Conservation (phyloP, 37 sponge, comb jelly and placozoan genomes). For the Spongilla lacustris region DNA sequence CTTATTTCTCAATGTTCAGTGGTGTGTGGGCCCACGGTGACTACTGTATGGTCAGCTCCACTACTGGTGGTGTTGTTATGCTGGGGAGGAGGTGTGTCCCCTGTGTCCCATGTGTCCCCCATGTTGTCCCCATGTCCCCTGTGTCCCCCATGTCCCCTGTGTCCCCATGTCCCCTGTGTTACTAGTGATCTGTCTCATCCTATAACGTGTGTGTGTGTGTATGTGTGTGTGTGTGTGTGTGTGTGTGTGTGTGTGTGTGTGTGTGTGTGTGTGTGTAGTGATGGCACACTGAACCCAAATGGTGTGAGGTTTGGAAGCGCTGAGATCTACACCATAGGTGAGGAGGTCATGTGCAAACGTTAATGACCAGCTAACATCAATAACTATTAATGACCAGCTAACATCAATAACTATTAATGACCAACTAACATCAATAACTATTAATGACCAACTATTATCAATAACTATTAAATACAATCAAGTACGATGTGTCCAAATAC, state of each 20-base stretch:
- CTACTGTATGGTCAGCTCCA: slow-evolving; percentile 80
- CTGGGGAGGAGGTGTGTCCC: slow-evolving; percentile 83
- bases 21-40: slow-evolving; percentile 99
- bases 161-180: no score
- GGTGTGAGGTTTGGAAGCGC: slow-evolving; percentile 99
- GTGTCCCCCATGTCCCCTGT: no score
- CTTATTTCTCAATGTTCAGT: slow-evolving; percentile 85
- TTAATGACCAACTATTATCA: background rate
- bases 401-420: background rate
- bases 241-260: slow-evolving; percentile 13
- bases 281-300: slow-evolving; percentile 94
- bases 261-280: slow-evolving; percentile 46
- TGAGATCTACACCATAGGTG: slow-evolving; percentile 95
- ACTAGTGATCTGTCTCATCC: no score
- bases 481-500: no score
- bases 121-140: no score
- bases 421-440: background rate
- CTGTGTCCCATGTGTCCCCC: no score
- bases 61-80: slow-evolving; percentile 96
- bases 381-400: background rate
- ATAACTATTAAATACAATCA: no score
- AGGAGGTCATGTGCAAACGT: background rate
- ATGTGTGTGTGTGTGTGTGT: no score
- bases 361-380: background rate
- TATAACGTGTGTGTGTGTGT: no score